Conservation (phyloP, 53 echinoderm and acorn worm genomes). For the Actinopyga echinites region DNA sequence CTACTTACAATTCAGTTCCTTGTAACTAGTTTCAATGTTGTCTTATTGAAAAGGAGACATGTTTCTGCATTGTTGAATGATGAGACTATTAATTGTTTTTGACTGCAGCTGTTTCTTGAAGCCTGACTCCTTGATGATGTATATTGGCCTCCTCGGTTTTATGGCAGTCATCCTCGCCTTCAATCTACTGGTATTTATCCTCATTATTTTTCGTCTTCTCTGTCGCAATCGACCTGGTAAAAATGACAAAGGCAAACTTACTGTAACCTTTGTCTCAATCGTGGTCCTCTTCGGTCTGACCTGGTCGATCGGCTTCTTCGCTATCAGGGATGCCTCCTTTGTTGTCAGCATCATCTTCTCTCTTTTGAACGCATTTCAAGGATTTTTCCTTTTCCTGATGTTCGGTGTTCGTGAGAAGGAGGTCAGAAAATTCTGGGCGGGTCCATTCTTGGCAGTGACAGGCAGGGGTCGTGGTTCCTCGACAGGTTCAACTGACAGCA, state of each 20-base stretch:
- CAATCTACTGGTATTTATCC: not conserved
- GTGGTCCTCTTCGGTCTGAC: not conserved
- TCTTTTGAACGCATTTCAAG: slow-evolving; percentile 1
- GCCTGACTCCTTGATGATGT: slow-evolving; percentile 8
- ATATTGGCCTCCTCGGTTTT: not conserved
- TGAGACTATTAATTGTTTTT: not conserved
- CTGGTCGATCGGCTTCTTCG: slow-evolving; percentile 11
- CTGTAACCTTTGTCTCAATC: not conserved
- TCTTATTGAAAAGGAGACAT: too few species aligned
- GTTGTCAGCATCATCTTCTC: not conserved
- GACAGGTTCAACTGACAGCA: too few species aligned
- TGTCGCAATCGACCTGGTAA: not conserved
- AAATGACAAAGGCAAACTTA: not conserved
- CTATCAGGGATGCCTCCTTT: not conserved
- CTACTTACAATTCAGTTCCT: too few species aligned
- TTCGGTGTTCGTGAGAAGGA: not conserved
- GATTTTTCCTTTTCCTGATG: not conserved
- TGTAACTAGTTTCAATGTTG: too few species aligned
- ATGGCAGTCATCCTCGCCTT: not conserved
- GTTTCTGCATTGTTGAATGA: too few species aligned
- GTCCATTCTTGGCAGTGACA: not conserved
- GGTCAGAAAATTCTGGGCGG: not conserved
- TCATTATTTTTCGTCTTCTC: not conserved
- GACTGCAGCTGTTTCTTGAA: slow-evolving; percentile 7
- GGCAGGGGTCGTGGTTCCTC: too few species aligned